Evolutionary conservation across 1,140 invertebrate genomes (phyloP), one percentile per base, ranked within the genome.

Genomic region (Archegozetes longisetosus): DNA sequence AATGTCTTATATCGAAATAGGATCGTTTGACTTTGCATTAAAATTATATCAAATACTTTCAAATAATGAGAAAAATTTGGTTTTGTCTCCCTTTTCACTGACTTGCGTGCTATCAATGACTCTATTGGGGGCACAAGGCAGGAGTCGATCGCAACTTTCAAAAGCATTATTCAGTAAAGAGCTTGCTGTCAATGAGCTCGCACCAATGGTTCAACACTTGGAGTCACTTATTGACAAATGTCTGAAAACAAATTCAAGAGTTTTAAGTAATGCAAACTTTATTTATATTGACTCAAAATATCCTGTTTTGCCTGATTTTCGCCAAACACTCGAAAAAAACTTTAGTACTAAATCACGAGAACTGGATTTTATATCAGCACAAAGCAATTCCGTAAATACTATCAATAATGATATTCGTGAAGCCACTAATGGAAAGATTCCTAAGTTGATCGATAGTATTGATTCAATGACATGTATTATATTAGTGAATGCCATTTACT

Each of bases 391-490:
- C 0, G 73, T 73, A 3, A 61, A 72, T 0, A 61, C 71, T 3
- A 89, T 93, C 51, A 93, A 93, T 66, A 64, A 76, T 0, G 92
- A 86, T 84, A 81, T 88, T 3, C 77, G 81, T 67, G 65, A 74
- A 20, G 77, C 83, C 69, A 89, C 86, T 0, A 77, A 82, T 62
- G 72, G 82, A 50, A 82, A 80, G 70, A 85, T 88, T 26, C 4
- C 1, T 1, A n/a, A n/a, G 1, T 24, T 64, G 1, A 9, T 64
- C 1, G 25, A 53, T 25, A 17, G 27, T 12, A 58, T 58, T 17
- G 62, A 71, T 3, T 62, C 72, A 0, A 53, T 62, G 0, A 86
- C 83, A 0, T 75, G 71, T 20, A 70, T 84, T 17, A 76, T 86
- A n/a, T 68, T 87, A n/a, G 82, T 83, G 3, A 86, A 83, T 63